phyloP scores from a whole-genome alignment of 2,888 invertebrate species.

The Harpalus rufipes region DNA sequence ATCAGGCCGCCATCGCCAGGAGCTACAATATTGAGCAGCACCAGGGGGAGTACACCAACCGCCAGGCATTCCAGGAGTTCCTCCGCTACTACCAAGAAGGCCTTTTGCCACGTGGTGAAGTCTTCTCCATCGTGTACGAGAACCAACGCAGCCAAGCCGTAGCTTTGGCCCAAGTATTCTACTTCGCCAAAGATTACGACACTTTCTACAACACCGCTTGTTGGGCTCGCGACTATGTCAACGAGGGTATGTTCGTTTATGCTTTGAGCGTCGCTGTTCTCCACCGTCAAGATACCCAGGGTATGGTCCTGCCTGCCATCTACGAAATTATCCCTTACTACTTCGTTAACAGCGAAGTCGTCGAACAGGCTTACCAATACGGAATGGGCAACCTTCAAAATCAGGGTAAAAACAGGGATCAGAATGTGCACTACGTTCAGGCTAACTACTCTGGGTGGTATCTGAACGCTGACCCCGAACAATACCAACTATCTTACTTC shows the following conservation, averaged over 20 bases:
- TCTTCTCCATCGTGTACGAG: slow-evolving; percentile 82
- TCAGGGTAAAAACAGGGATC: slow-evolving; percentile 74
- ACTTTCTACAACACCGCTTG: slow-evolving; percentile 85
- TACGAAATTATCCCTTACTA: slow-evolving; percentile 84
- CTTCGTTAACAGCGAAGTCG: slow-evolving; percentile 81
- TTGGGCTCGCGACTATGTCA: slow-evolving; percentile 83
- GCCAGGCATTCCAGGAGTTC: slow-evolving; percentile 80
- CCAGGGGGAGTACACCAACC: slow-evolving; percentile 78
- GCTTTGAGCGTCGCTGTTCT: slow-evolving; percentile 80
- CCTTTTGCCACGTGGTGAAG: slow-evolving; percentile 80
- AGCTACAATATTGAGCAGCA: slow-evolving; percentile 81
- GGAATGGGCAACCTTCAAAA: slow-evolving; percentile 78
- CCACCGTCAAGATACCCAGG: slow-evolving; percentile 80
- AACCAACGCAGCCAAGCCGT: slow-evolving; percentile 82
- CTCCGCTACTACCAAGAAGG: slow-evolving; percentile 79
- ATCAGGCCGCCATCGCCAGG: slow-evolving; percentile 80
- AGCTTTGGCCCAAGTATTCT: slow-evolving; percentile 83
- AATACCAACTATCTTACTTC: slow-evolving; percentile 82
- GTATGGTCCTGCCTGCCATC: slow-evolving; percentile 82
- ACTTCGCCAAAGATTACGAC: slow-evolving; percentile 85
- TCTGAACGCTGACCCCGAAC: slow-evolving; percentile 79
- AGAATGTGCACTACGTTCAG: slow-evolving; percentile 74
- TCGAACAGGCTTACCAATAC: slow-evolving; percentile 77
- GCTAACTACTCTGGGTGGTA: slow-evolving; percentile 77
- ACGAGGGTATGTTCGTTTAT: slow-evolving; percentile 82